phyloP scores from a whole-genome alignment of 1,140 invertebrate species.

The Ceratina australensis region DNA sequence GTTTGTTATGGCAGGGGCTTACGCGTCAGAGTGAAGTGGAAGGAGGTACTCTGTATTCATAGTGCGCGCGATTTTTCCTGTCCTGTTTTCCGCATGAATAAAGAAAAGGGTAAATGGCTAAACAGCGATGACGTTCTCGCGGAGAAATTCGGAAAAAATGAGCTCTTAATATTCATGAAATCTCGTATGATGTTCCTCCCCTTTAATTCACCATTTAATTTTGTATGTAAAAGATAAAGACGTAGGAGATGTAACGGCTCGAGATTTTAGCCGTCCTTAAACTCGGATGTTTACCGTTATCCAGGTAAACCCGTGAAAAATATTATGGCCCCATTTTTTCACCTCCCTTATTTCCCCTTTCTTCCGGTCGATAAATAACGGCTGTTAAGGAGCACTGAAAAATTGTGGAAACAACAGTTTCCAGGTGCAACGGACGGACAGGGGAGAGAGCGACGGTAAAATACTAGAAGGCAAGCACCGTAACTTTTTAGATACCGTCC shows the following conservation, averaged over 20 bases:
- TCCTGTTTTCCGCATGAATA: slow-evolving; percentile 14
- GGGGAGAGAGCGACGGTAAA: too few relatives aligned
- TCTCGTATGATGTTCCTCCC: too few relatives aligned
- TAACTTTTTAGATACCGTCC: too few relatives aligned
- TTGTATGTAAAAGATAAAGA: background rate
- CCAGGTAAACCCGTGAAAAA: slow-evolving; percentile 18
- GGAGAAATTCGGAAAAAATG: background rate
- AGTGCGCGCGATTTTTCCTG: background rate
- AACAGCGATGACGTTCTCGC: background rate
- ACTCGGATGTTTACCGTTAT: slow-evolving; percentile 24
- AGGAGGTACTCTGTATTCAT: slow-evolving; percentile 28
- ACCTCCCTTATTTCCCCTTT: background rate
- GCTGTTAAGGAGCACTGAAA: slow-evolving; percentile 2
- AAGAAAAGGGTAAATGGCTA: slow-evolving; percentile 4
- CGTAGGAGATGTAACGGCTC: background rate
- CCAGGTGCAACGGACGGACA: background rate
- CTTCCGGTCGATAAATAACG: slow-evolving; percentile 32
- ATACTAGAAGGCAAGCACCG: too few relatives aligned
- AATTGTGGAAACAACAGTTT: background rate
- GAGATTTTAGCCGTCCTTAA: background rate
- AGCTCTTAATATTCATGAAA: background rate
- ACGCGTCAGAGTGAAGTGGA: background rate
- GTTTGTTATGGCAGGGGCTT: too few relatives aligned
- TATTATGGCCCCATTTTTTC: slow-evolving; percentile 7
- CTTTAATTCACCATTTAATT: background rate